phyloP scores from a whole-genome alignment of 2,797 vertebrate genomes.

The Podarcis siculus region DNA sequence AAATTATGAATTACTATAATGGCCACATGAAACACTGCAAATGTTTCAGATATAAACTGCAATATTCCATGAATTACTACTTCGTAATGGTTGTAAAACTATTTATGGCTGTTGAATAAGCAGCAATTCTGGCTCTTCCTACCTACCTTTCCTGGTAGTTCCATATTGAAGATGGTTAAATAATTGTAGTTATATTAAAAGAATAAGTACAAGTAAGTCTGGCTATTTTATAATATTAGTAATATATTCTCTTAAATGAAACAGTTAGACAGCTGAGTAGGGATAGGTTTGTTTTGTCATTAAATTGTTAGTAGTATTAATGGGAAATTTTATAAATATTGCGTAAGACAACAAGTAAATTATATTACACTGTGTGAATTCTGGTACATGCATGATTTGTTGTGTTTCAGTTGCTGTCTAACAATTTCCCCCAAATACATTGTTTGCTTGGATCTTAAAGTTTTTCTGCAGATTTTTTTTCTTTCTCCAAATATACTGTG shows the following conservation, averaged over 20 bases:
- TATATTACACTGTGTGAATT: background rate
- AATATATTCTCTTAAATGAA: background rate
- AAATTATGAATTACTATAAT: background rate
- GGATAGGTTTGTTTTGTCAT: background rate
- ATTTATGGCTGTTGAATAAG: background rate
- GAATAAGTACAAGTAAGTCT: background rate
- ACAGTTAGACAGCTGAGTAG: background rate
- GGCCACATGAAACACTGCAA: background rate
- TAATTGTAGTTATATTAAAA: background rate
- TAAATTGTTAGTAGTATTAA: background rate
- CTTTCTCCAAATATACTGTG: conserved; percentile 73
- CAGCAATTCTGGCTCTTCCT: background rate
- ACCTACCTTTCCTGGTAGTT: background rate
- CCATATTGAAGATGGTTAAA: background rate
- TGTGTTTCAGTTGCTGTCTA: conserved; percentile 37
- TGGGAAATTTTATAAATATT: background rate
- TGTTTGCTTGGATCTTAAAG: conserved; percentile 10
- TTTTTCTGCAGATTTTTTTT: conserved; percentile 68
- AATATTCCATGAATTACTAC: background rate
- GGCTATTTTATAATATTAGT: background rate
- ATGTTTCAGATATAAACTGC: background rate
- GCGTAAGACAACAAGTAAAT: background rate
- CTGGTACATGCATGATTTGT: background rate
- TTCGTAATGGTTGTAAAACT: background rate
- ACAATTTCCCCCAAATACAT: conserved; percentile 60